Evolutionary conservation across 2,888 invertebrate species (phyloP).

Genomic region (Orchesella flavescens): DNA sequence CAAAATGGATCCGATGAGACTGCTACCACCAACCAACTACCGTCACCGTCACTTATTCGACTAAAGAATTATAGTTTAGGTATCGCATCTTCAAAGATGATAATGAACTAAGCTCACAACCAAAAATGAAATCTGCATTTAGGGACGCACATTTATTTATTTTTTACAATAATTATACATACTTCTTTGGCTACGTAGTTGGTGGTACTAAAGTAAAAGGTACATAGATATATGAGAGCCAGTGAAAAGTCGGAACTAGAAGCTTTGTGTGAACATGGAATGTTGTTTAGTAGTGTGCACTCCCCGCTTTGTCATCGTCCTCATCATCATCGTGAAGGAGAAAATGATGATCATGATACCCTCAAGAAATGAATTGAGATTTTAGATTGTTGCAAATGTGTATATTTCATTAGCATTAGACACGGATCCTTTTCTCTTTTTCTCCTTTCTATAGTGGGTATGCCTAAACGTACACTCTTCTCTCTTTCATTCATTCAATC

Average conservation of each 20-base stretch:
- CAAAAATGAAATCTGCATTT: conserved; percentile 43
- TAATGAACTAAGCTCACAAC: conserved; percentile 3
- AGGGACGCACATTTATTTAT: conserved; percentile 1
- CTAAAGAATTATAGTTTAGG: background rate
- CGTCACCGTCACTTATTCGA: background rate
- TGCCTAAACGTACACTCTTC: too few relatives aligned
- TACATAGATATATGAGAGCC: too few relatives aligned
- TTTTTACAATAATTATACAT: conserved; percentile 2
- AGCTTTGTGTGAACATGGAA: conserved; percentile 14
- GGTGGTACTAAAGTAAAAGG: conserved; percentile 7
- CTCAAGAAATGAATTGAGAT: conserved; percentile 52
- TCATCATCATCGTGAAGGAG: conserved; percentile 29
- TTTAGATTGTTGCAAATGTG: conserved; percentile 34
- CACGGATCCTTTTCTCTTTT: conserved; percentile 52
- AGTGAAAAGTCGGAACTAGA: conserved; percentile 16
- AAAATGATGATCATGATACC: conserved; percentile 57
- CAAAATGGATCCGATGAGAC: too few relatives aligned
- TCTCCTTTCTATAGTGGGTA: background rate
- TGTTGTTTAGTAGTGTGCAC: conserved; percentile 22
- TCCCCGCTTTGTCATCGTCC: conserved; percentile 41
- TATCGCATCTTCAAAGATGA: too few relatives aligned
- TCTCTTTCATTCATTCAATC: background rate
- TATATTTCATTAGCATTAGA: conserved; percentile 60
- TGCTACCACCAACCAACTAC: too few relatives aligned
- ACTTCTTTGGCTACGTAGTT: background rate